Base-by-base conservation (phyloP, 2,888 invertebrate genomes). In the Lymantria monacha region DNA sequence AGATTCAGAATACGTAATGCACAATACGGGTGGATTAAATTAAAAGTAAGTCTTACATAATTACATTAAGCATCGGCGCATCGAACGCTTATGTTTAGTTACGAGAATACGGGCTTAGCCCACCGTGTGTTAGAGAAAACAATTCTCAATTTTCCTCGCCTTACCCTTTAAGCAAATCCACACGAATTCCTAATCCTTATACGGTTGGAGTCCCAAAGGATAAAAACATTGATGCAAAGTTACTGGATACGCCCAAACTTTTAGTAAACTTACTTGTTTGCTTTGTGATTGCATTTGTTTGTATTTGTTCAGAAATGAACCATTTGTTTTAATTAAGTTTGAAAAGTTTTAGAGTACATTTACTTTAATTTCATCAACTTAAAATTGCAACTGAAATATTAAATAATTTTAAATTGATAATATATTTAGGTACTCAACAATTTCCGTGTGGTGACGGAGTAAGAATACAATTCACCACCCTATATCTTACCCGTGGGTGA, bases 131-230 rank as follows among this genome's bases (percentile, higher is more conserved):
- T 72, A 67, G 72, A 81, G 83, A 79, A 80, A 88, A 86, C 85
- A 85, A 84, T 86, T 83, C 84, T 70, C 79, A 82, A 86, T 84
- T 83, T 83, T 80, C 82, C 75, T 74, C 74, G 72, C 74, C 76
- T 80, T 77, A 76, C 77, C 79, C 81, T 85, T 81, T 83, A 84
- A 80, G 83, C 79, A 85, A 87, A 88, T 86, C 83, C 82, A 69
- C 79, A 80, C 79, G 75, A 83, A 85, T 83, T 82, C 83, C 80
- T 85, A 82, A 87, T 85, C 85, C 85, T 79, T 83, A 83, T 83
- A 83, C 76, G 81, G 79, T 70, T 71, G 72, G 70, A 74, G 74
- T 79, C 80, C 69, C 76, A 55, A 64, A 75, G 79, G 76, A 81
- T 79, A 74, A 74, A 76, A 70, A 65, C 67, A 53, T 51, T 65